Percentiles rank a stretch among this genome's conserved stretches.
These are phyloP conservation scores for Eublepharis macularius DNA, from an alignment of 2,113 vertebrate genomes.

Conservation along the genomic window DNA sequence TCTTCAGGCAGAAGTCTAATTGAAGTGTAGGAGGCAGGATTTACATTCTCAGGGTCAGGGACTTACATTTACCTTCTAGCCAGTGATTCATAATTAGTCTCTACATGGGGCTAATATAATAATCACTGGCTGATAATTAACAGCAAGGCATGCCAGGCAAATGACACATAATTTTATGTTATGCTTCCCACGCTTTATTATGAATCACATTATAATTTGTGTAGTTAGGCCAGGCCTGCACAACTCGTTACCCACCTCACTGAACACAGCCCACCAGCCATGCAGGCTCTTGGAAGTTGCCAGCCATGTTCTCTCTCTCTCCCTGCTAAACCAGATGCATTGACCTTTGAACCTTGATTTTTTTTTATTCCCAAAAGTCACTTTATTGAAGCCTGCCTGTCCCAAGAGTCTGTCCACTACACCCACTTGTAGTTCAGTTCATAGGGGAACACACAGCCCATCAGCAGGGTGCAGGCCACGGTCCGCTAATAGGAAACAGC, in stretches of 20 bases:
- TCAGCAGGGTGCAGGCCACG: no score
- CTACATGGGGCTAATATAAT: conserved; percentile 5
- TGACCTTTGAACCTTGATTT: no score
- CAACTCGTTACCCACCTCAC: not conserved
- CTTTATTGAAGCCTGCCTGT: no score
- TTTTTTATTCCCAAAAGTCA: no score
- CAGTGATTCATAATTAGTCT: not conserved
- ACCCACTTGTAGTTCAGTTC: no score
- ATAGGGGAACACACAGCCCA: no score
- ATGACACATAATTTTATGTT: conserved; percentile 51
- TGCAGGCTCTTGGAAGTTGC: no score
- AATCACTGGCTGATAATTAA: conserved; percentile 29
- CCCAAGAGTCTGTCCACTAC: no score
- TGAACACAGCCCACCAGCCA: not conserved
- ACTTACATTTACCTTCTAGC: conserved; percentile 19
- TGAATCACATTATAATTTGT: conserved; percentile 49
- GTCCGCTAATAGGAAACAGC: no score
- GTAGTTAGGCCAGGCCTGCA: not conserved
- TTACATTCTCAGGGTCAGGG: not conserved
- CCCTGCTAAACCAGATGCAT: not conserved
- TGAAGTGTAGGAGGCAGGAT: not conserved
- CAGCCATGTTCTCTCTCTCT: not conserved
- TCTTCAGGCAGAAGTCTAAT: not conserved
- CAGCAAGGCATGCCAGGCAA: conserved; percentile 33
- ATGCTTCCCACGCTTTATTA: conserved; percentile 22